phyloP scores from a whole-genome alignment of 1,140 invertebrate species.

The Delia radicum region DNA sequence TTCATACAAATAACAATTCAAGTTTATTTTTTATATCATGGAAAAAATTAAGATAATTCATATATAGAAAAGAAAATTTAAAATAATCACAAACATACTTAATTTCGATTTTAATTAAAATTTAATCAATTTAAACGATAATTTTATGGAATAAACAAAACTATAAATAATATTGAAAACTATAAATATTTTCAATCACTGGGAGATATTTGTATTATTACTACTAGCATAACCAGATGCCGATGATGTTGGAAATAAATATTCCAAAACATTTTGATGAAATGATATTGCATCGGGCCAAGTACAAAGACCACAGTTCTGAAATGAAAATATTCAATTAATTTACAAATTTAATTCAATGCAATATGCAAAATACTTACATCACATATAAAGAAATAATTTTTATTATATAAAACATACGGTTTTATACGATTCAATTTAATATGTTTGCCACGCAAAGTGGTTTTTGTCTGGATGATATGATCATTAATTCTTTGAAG shows the following conservation, averaged over 20 bases:
- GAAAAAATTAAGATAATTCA: background rate
- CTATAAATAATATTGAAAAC: background rate
- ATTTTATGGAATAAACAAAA: constrained; percentile 4
- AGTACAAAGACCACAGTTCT: constrained; percentile 65
- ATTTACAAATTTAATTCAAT: background rate
- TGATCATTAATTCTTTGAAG: constrained; percentile 29
- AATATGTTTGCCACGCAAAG: constrained; percentile 52
- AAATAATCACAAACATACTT: background rate
- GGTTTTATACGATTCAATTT: constrained; percentile 58
- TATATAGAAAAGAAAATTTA: background rate
- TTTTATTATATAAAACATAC: constrained; percentile 57
- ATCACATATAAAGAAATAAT: constrained; percentile 65
- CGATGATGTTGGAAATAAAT: background rate
- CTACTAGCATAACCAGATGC: constrained; percentile 8
- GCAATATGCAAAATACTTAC: constrained; percentile 25
- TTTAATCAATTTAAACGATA: background rate
- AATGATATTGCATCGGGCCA: constrained; percentile 60
- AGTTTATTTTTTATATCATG: background rate
- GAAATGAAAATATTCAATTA: constrained; percentile 2
- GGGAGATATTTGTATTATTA: background rate
- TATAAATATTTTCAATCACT: background rate
- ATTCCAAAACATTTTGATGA: background rate
- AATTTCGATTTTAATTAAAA: background rate
- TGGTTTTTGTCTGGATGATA: constrained; percentile 38
- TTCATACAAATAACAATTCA: background rate